These are phyloP conservation scores for Gryon sp. DNA, from an alignment of 1,140 invertebrate species.

Conservation along the genomic window DNA sequence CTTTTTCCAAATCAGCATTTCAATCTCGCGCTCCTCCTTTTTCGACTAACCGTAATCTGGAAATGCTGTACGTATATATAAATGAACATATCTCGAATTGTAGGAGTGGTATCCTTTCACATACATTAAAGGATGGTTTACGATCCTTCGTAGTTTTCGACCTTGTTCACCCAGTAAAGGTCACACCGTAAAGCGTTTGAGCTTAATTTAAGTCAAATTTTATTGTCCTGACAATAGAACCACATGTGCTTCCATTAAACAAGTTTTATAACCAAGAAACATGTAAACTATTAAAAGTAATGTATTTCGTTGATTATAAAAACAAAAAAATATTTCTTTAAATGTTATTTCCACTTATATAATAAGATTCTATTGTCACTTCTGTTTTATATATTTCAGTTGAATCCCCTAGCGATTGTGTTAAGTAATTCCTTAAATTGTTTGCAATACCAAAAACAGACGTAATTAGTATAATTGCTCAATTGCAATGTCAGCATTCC, in stretches of 20 bases:
- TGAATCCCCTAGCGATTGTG: too few species aligned
- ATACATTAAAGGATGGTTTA: constrained; percentile 71
- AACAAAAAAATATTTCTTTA: too few species aligned
- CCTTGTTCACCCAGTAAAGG: constrained; percentile 72
- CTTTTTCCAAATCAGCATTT: constrained; percentile 51
- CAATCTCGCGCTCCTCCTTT: constrained; percentile 49
- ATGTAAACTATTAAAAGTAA: too few species aligned
- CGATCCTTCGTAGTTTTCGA: constrained; percentile 65
- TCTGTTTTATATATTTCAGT: too few species aligned
- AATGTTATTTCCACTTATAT: too few species aligned
- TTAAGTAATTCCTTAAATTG: too few species aligned
- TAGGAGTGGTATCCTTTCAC: constrained; percentile 73
- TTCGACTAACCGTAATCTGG: constrained; percentile 61
- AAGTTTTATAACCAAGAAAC: background rate
- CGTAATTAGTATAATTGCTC: constrained; percentile 18
- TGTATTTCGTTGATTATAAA: background rate
- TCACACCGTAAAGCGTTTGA: constrained; percentile 59
- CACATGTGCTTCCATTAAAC: constrained; percentile 9
- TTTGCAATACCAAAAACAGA: too few species aligned
- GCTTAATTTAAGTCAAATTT: constrained; percentile 60
- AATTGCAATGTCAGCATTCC: constrained; percentile 5
- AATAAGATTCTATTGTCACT: too few species aligned
- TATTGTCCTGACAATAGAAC: constrained; percentile 59
- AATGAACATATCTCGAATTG: constrained; percentile 54
- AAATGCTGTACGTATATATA: constrained; percentile 50